Evolutionary conservation across 30 jellyfish, hydroid and myxozoan species (phyloP).

Genomic region (Chrysaora quinquecirrha): DNA sequence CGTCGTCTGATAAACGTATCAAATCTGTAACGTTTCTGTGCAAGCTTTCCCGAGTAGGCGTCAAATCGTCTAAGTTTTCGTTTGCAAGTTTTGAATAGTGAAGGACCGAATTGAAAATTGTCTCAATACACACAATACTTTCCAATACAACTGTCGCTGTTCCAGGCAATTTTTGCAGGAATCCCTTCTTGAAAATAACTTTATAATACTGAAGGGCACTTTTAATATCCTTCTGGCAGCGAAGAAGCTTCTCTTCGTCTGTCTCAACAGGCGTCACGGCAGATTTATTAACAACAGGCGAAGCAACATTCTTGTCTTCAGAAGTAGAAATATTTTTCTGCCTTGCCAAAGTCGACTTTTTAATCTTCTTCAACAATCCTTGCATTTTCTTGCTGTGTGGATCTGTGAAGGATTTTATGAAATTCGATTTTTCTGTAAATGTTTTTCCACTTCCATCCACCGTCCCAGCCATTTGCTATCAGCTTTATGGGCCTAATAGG

Average conservation of each 20-base stretch:
- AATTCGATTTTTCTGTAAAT: slow-evolving; percentile 24
- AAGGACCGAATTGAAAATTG: slow-evolving; percentile 75
- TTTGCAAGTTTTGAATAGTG: slow-evolving; percentile 67
- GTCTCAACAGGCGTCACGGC: slow-evolving; percentile 47
- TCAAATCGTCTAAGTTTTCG: slow-evolving; percentile 73
- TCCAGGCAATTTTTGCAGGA: slow-evolving; percentile 94
- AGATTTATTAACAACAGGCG: slow-evolving; percentile 53
- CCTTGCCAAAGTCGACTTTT: slow-evolving; percentile 67
- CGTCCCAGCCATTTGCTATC: slow-evolving; percentile 70
- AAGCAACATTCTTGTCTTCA: slow-evolving; percentile 58
- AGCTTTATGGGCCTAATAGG: slow-evolving; percentile 20
- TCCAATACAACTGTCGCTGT: slow-evolving; percentile 98
- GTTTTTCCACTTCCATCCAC: slow-evolving; percentile 49
- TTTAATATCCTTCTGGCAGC: slow-evolving; percentile 89
- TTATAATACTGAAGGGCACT: slow-evolving; percentile 98
- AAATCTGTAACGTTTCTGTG: slow-evolving; percentile 89
- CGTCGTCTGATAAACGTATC: slow-evolving; percentile 94
- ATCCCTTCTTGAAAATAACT: slow-evolving; percentile 86
- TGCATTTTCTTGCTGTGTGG: slow-evolving; percentile 60
- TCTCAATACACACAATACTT: slow-evolving; percentile 84
- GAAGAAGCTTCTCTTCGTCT: slow-evolving; percentile 75
- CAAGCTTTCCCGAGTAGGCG: slow-evolving; percentile 80
- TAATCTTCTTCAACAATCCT: slow-evolving; percentile 66
- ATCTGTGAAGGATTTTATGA: slow-evolving; percentile 39
- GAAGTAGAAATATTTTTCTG: slow-evolving; percentile 39